A percentile compares a stretch with the other conserved stretches of the same genome.
These are phyloP conservation scores for Dolichopus griseipennis DNA, from an alignment of 2,888 invertebrate genomes.

Conservation along the genomic window DNA sequence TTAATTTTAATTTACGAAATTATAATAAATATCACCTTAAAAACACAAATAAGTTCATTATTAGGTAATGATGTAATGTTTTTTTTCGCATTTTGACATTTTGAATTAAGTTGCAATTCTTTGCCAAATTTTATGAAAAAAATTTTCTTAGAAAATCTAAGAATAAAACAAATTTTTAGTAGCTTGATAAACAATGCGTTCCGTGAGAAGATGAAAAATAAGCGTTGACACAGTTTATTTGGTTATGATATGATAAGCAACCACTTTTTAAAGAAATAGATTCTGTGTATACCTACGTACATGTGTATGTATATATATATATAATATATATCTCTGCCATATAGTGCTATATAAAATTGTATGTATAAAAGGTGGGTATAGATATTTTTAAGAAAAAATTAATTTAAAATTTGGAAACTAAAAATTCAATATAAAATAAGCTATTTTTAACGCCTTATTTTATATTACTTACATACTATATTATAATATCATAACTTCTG, in stretches of 20 bases:
- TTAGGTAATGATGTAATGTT: slow-evolving; percentile 4
- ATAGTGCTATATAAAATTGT: background rate
- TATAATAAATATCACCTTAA: background rate
- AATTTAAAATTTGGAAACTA: background rate
- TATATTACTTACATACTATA: background rate
- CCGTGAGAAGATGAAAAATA: background rate
- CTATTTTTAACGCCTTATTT: background rate
- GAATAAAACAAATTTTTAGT: no score
- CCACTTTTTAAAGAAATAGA: background rate
- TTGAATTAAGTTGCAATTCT: background rate
- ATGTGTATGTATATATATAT: background rate
- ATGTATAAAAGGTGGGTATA: background rate
- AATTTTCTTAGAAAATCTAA: no score
- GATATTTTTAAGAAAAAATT: background rate
- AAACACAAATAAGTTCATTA: background rate
- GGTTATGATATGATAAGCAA: background rate
- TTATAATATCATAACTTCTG: background rate
- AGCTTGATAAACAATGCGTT: no score
- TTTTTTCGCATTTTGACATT: slow-evolving; percentile 1
- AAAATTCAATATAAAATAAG: background rate
- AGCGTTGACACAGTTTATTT: slow-evolving; percentile 1
- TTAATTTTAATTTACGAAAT: no score
- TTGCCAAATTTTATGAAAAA: no score
- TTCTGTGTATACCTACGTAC: background rate
- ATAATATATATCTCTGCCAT: background rate